Base-by-base conservation (phyloP, 1,140 invertebrate species). In the Magallana gigas region DNA sequence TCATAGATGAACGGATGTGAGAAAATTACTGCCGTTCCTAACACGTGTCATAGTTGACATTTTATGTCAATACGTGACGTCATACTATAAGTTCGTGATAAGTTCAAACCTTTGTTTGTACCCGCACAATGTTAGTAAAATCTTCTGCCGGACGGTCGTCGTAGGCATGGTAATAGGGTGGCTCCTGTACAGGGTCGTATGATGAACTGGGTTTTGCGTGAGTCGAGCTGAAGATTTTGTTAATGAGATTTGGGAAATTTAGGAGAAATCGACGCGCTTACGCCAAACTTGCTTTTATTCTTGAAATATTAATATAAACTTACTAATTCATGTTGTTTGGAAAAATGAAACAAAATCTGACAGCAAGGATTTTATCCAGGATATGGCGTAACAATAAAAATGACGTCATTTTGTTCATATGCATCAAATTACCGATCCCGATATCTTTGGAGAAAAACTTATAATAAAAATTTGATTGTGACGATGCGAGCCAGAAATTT, bases 61-160 rank as follows among this genome's bases (percentile, higher is more conserved):
- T 64, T 16, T 14, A 64, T 64, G 60, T 64, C 60, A 64, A 64
- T 64, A 64, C 60, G 23, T 76, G 68, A 76, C 68, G 68, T 76
- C 68, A 76, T 36, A 29, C 8, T 8, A 68, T 68, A n/a, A 23
- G 7, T 18, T 48, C 36, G 36, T 48, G 36, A 4, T 48, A 48
- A 18, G 11, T 11, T 71, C n/a, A 71, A 71, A 29, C 23, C 14
- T 12, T 8, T 36, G 23, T 29, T 29, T 76, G 23, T n/a, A 76
- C 23, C 68, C 36, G 68, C 23, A 76, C 18, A 11, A 76, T 36
- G 23, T 76, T 29, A 36, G 68, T 76, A 29, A 76, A 76, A 36
- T 76, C 68, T 76, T 23, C 68, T 4, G 60, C 14, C 36, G 68
- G 68, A 8, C 23, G 68, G 11, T 76, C 68, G 23, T 76, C 68